Evolutionary conservation across 2,797 vertebrate species (phyloP), one percentile per base, ranked within the genome.

Genomic region (Arremon brunneinucha): DNA sequence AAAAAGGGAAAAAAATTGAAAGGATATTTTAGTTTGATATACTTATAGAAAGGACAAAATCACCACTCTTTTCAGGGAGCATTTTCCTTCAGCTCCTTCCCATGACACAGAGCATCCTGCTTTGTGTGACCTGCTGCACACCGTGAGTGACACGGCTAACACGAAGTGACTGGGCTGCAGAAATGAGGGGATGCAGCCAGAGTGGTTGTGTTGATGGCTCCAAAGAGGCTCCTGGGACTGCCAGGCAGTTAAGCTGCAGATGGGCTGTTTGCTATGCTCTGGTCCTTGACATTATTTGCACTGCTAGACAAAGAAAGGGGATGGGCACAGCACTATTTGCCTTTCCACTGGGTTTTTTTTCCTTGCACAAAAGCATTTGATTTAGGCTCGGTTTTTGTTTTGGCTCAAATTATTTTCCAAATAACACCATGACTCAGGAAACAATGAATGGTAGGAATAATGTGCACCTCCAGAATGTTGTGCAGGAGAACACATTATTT

Each of bases 401-500:
- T 77, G 78, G 46, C 77, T 87, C 50, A 87, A 80, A 68, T 94
- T 60, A 70, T 93, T 92, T 92, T 74, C 64, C 87, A 92, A 90
- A 94, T 74, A 92, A 32, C 49, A 39, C 50, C 53, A 34, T 82
- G 75, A 95, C 50, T 93, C 75, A 64, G 62, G 71, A 85, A 95
- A 71, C 34, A 95, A 83, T 88, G 70, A 82, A 53, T 87, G 44
- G 44, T 71, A 44, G 64, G 82, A 85, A 87, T 87, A 87, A 96
- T 60, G 67, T 53, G 46, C 37, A 92, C 53, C 64, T 92, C 49
- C 9, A 1, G 71, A 94, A 83, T 50, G 70, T 37, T 91, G 79
- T 71, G 88, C 65, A 74, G 83, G 67, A 84, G 53, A 92, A 87
- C 79, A 77, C 64, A 57, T 91, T 94, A 89, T 91, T 94, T 96